Evolutionary conservation across 2,113 vertebrate species (phyloP), one percentile per base, ranked within the genome.

Genomic region (Oenanthe oenanthe): DNA sequence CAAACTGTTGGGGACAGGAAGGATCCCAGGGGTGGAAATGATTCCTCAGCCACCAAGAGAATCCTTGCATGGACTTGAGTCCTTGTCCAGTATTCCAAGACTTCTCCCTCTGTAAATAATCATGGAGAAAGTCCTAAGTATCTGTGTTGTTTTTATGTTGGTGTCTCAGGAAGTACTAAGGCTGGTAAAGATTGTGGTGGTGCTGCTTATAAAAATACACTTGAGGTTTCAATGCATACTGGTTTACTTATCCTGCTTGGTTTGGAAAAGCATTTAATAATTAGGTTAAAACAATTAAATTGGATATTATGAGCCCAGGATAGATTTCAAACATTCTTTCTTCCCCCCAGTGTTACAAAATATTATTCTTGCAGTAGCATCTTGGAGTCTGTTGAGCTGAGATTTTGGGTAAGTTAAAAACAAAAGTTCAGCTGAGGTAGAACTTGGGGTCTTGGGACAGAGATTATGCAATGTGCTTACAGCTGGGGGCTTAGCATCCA

Each of bases 281-380:
- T 91, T 91, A 79, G 83, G 58, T 65, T 53, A 83, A 92, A 95
- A 93, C 77, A 93, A 85, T 94, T 93, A 85, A 89, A 85, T 85
- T 2, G n/a, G 38, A 28, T 91, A 66, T 83, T 95, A 76, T n/a
- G 71, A 85, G 51, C 32, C 28, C 71, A 73, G 74, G 70, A 47
- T 36, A 54, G 45, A 76, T 92, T 95, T 95, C 62, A 85, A 89
- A 28, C 15, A 7, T 73, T 79, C 50, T 72, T 84, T 79, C 51
- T 80, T 28, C 34, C 54, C 53, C 56, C 65, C 3, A 6, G 54
- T 12, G 10, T 85, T 93, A 76, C 8, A 60, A 80, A 96, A 72
- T 72, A 82, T 13, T 76, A 43, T 26, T 79, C 60, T 65, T 74
- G 34, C 51, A 53, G 82, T 93, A 93, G 43, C 58, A 47, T 80